Conservation (phyloP, 1,140 invertebrate genomes). For the Tyrophagus putrescentiae region DNA sequence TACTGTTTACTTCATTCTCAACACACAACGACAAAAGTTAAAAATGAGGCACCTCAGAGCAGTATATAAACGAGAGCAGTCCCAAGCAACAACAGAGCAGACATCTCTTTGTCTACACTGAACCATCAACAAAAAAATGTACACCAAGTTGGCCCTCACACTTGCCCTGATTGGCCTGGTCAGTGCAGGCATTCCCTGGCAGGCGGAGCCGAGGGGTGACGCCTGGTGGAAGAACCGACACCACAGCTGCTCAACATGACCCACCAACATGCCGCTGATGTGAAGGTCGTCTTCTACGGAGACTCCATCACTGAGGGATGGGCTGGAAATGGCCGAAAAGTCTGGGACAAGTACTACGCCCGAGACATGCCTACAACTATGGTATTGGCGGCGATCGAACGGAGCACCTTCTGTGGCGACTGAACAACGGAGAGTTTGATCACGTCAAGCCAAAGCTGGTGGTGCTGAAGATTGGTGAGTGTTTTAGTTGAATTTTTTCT, state of each 20-base stretch:
- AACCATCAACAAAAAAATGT: too few species aligned
- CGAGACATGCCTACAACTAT: background rate
- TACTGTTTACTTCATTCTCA: too few species aligned
- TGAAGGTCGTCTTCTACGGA: background rate
- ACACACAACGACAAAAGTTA: too few species aligned
- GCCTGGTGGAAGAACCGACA: background rate
- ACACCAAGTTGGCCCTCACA: background rate
- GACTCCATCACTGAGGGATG: conserved; percentile 11
- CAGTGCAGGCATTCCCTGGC: background rate
- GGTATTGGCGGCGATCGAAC: conserved; percentile 15
- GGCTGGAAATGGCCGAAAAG: background rate
- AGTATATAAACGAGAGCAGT: background rate
- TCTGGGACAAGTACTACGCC: background rate
- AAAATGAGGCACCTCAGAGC: too few species aligned
- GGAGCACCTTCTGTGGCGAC: conserved; percentile 5
- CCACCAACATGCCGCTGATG: background rate
- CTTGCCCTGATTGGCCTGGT: background rate
- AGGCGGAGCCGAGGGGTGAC: background rate
- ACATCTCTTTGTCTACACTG: background rate
- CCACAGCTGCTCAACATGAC: background rate
- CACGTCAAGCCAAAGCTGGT: background rate
- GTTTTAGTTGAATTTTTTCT: background rate
- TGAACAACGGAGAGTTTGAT: background rate
- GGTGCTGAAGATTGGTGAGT: background rate
- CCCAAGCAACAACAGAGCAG: background rate